Base-by-base conservation (phyloP, 2,888 invertebrate species). In the Chromoteleia sp. region DNA sequence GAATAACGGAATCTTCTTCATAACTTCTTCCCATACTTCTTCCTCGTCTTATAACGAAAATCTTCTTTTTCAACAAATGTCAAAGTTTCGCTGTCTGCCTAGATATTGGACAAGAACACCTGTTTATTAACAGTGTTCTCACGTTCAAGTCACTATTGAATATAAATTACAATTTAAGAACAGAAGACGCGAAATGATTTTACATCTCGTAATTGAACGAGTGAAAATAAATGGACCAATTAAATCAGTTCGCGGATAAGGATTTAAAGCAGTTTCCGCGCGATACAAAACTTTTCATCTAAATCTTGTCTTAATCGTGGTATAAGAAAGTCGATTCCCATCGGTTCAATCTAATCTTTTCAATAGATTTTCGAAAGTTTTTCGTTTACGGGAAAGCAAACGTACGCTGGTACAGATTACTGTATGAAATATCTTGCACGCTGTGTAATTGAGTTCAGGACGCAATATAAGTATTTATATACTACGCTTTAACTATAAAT, bases 281-380 rank as follows among this genome's bases (percentile, higher is more conserved):
- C 54, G 63, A 73, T 73, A 73, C 63, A 73, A 63, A 73, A 73
- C 54, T 73, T 73, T 63, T 54, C 63, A 59, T 73, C 54, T 73
- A 73, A 73, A 73, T 73, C 73, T 73, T 45, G 33, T 54, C 63
- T 63, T 73, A 73, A 73, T 73, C 61, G 45, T 15, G 63, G 54
- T 63, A 54, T 45, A 43, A 63, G 73, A 43, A 73, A 63, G 54
- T 54, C 54, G 39, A 54, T 63, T 73, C 54, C 36, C 54, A 63
- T 63, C 54, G 54, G 63, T 54, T 63, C 29, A 63, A 61, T 63
- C 54, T 63, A 73, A 73, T 73, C 63, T 73, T 54, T 63, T 61
- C 63, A 73, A 73, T 73, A 33, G 61, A 73, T 73, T 73, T 58
- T 8, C 7, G 10, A 39, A 71, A 71, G 29, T 59, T 71, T 58